phyloP scores from a whole-genome alignment of 2,888 invertebrate genomes.

The Dryocosmus kuriphilus region DNA sequence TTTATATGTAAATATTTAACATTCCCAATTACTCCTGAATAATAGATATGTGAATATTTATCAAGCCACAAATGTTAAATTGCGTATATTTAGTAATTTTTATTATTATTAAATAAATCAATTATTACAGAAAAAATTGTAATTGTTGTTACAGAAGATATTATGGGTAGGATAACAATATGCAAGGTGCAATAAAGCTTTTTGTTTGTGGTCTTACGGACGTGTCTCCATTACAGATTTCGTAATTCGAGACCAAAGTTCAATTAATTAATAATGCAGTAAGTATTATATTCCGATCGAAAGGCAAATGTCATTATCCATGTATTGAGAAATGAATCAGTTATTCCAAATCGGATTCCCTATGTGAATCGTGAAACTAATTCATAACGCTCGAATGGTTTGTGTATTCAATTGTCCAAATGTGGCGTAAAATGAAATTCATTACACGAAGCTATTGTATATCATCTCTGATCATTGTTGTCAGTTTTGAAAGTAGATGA shows the following conservation, averaged over 20 bases:
- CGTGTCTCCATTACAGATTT: conserved; percentile 4
- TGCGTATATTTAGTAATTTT: not conserved
- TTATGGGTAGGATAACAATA: too few relatives aligned
- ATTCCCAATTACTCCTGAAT: not conserved
- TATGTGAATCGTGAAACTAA: conserved; percentile 40
- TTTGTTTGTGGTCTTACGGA: not conserved
- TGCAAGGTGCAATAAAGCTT: not conserved
- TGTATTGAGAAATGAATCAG: conserved; percentile 32
- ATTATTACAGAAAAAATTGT: too few relatives aligned
- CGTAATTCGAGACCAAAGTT: not conserved
- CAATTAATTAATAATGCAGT: conserved; percentile 22
- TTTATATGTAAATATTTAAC: conserved; percentile 10
- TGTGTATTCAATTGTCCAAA: conserved; percentile 30
- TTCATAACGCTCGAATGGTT: conserved; percentile 23
- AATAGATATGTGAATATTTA: not conserved
- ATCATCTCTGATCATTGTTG: conserved; percentile 23
- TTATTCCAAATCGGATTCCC: conserved; percentile 35
- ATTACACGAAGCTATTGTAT: conserved; percentile 29
- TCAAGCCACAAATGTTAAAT: not conserved
- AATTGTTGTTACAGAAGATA: too few relatives aligned
- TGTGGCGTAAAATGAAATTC: conserved; percentile 26
- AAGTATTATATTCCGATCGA: conserved; percentile 31
- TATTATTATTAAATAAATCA: not conserved
- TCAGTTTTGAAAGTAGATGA: conserved; percentile 21
- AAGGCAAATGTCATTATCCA: conserved; percentile 17